A percentile compares a stretch with the other conserved stretches of the same genome.
These are phyloP conservation scores for Neelides folsomi DNA, from an alignment of 2,888 invertebrate genomes.

Conservation along the genomic window DNA sequence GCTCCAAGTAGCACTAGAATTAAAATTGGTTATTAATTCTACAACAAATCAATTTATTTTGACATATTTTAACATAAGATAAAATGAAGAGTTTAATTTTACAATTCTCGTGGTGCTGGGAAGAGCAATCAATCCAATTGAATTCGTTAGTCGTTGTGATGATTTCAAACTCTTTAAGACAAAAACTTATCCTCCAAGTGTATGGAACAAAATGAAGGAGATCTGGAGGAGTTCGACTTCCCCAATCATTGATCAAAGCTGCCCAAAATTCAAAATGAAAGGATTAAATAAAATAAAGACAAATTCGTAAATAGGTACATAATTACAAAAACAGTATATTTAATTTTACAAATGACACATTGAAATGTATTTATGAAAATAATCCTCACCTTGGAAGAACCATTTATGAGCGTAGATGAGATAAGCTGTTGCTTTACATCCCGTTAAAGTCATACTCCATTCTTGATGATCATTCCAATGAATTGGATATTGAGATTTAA, in stretches of 20 bases:
- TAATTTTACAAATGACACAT: no score
- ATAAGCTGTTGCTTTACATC: slow-evolving; percentile 84
- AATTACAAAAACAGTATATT: no score
- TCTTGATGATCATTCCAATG: slow-evolving; percentile 94
- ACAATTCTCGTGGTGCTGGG: slow-evolving; percentile 86
- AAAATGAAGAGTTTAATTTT: slow-evolving; percentile 7
- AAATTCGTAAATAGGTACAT: no score
- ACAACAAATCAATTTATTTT: slow-evolving; percentile 1
- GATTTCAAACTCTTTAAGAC: slow-evolving; percentile 88
- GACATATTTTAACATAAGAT: background rate
- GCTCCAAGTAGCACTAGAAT: slow-evolving; percentile 63
- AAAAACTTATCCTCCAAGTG: slow-evolving; percentile 81
- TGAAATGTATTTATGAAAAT: no score
- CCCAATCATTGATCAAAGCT: slow-evolving; percentile 94
- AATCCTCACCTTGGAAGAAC: slow-evolving; percentile 76
- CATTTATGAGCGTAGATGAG: slow-evolving; percentile 89
- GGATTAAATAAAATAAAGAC: no score
- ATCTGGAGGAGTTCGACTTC: slow-evolving; percentile 82
- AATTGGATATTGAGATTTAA: slow-evolving; percentile 76
- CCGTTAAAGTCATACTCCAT: slow-evolving; percentile 81
- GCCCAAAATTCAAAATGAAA: slow-evolving; percentile 32
- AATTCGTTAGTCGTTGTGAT: slow-evolving; percentile 86
- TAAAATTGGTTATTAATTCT: slow-evolving; percentile 6
- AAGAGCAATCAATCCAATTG: slow-evolving; percentile 98
- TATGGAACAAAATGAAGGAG: slow-evolving; percentile 91